Conservation (phyloP, 2,797 vertebrate species). For the Hyperoplus immaculatus region DNA sequence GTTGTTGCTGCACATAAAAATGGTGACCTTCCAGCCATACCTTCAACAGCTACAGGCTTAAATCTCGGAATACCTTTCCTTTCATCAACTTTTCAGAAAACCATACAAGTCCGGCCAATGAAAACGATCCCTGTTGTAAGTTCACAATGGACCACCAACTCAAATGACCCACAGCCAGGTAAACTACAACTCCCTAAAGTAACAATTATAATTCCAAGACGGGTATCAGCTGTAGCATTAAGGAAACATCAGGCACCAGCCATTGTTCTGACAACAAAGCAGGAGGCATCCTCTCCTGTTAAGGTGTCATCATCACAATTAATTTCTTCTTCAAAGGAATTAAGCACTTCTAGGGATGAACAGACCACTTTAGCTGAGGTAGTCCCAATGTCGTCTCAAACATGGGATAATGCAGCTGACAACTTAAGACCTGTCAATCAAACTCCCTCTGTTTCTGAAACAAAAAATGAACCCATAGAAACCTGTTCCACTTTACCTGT, state of each 20-base stretch:
- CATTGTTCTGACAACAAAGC: neutral
- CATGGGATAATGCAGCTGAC: neutral
- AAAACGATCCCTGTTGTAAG: neutral
- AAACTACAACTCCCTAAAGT: slow-evolving; percentile 21
- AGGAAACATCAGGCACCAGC: slow-evolving; percentile 12
- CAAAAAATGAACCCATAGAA: neutral
- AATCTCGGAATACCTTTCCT: neutral
- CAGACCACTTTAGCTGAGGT: neutral
- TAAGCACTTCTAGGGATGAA: neutral
- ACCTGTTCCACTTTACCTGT: slow-evolving; percentile 5
- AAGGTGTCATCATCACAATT: neutral
- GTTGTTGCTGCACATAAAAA: slow-evolving; percentile 18
- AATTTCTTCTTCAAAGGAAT: slow-evolving; percentile 14
- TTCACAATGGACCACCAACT: slow-evolving; percentile 1
- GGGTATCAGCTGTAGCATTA: neutral
- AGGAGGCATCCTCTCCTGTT: neutral
- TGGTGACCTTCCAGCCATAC: neutral
- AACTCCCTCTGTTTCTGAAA: slow-evolving; percentile 7
- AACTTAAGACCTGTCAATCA: neutral
- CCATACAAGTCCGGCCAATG: neutral
- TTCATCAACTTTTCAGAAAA: slow-evolving; percentile 22
- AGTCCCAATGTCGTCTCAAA: neutral
- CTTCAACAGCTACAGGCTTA: neutral
- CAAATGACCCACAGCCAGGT: neutral
- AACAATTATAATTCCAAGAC: slow-evolving; percentile 50